Evolutionary conservation across 2,113 vertebrate species (phyloP).

Genomic region (Glaucomys volans): DNA sequence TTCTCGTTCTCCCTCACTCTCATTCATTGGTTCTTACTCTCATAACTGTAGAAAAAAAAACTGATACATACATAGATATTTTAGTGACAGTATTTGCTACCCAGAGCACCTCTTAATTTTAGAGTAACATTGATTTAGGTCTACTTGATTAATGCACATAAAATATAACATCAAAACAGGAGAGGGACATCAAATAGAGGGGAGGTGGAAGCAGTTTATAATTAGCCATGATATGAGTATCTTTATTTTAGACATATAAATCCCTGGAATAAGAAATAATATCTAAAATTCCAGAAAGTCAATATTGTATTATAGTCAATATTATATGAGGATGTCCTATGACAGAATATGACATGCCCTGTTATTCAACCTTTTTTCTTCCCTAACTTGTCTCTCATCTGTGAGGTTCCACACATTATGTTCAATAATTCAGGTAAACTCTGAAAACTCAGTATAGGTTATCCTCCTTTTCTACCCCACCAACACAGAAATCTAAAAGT

Average conservation of each 20-base stretch:
- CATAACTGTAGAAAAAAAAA: background rate
- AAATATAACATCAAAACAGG: background rate
- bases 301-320: background rate
- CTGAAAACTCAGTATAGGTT: constrained; percentile 26
- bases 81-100: constrained; percentile 8
- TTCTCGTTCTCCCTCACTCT: constrained; percentile 8
- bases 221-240: constrained; percentile 30
- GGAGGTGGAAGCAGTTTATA: constrained; percentile 31
- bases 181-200: background rate
- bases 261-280: background rate
- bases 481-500: constrained; percentile 39
- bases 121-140: constrained; percentile 30
- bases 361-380: background rate
- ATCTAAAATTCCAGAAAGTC: background rate
- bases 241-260: constrained; percentile 33
- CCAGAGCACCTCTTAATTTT: constrained; percentile 38
- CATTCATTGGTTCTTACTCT: background rate
- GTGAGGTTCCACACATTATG: background rate
- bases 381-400: background rate
- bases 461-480: background rate
- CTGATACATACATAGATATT: background rate
- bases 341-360: background rate
- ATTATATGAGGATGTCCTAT: background rate
- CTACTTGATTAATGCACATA: constrained; percentile 22
- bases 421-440: constrained; percentile 41